Evolutionary conservation across 92 coral and sea anemone species (phyloP), one percentile per base, ranked within the genome.

Genomic region (Anthopleura xanthogrammica): DNA sequence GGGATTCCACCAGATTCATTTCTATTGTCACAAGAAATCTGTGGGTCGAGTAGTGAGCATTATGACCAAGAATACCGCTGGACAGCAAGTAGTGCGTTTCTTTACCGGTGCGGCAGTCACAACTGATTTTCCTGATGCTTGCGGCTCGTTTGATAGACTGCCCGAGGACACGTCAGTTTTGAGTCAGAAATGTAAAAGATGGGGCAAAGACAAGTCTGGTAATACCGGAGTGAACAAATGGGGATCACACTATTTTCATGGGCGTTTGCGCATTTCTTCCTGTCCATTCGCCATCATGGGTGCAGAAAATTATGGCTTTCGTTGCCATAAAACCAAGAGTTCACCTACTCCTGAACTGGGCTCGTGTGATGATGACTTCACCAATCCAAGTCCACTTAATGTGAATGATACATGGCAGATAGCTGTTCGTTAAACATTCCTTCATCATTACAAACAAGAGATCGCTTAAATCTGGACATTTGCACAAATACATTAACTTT

Each of bases 1-100:
- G 77, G 77, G 77, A 40, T 73, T 73, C 40, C 50, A 73, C 77
- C 77, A 73, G 77, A 73, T 73, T 36, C 77, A 46, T 73, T 73
- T 73, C 24, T 73, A 73, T 46, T 73, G 77, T 46, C 77, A 39
- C 77, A 73, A 73, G 77, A 73, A 73, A 73, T n/a, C 77, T 1
- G 77, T 36, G 7, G 77, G 77, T 40, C 1, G 52, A 73, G 77
- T 73, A 17, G 77, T 73, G 54, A 40, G 54, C 22, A 73, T 73
- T 50, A 39, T 73, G 77, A 73, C 77, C 77, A 73, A 40, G 52
- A 73, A 73, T 14, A 73, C 77, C 52, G 77, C 77, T 73, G 77
- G 77, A n/a, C 77, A 73, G 50, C 52, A 39, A 36, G 77, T 73
- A 73, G 77, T 73, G 77, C 77, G 54, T 12, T 73, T 12, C 17